These are phyloP conservation scores for Barnardius zonarius DNA, from an alignment of 2,113 vertebrate genomes.

Conservation along the genomic window DNA sequence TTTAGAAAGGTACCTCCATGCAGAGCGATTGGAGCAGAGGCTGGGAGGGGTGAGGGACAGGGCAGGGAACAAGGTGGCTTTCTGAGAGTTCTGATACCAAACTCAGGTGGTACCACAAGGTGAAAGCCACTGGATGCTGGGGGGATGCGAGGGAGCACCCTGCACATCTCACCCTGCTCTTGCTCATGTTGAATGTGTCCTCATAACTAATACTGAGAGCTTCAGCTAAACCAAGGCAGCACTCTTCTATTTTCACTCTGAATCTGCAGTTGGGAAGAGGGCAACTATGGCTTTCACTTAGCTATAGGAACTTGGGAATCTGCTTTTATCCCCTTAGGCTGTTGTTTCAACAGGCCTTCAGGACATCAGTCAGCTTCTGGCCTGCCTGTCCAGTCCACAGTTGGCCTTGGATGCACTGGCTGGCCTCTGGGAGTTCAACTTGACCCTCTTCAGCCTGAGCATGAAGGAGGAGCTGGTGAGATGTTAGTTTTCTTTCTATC, in stretches of 20 bases:
- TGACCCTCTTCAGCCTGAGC: background rate
- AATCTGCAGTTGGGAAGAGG: background rate
- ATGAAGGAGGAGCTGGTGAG: background rate
- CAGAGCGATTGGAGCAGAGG: background rate
- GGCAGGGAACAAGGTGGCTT: background rate
- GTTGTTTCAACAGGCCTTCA: background rate
- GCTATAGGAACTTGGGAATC: background rate
- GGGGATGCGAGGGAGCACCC: fast-evolving
- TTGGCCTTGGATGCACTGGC: background rate
- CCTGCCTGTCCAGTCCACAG: background rate
- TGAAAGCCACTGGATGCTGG: background rate
- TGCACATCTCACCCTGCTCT: background rate
- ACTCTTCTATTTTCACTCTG: background rate
- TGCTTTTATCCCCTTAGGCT: background rate
- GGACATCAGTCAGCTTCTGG: background rate
- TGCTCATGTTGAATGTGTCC: background rate
- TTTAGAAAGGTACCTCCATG: background rate
- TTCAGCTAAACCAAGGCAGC: background rate
- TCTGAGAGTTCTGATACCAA: fast-evolving
- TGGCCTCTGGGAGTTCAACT: background rate
- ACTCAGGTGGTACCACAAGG: fast-evolving
- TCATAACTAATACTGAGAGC: background rate
- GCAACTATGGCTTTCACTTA: background rate
- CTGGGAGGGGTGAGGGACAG: background rate
- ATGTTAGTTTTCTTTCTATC: background rate